Percentiles rank a stretch among this genome's conserved stretches.
These are phyloP conservation scores for Loris lydekkerianus DNA, from an alignment of 2,797 vertebrate genomes.

Conservation along the genomic window DNA sequence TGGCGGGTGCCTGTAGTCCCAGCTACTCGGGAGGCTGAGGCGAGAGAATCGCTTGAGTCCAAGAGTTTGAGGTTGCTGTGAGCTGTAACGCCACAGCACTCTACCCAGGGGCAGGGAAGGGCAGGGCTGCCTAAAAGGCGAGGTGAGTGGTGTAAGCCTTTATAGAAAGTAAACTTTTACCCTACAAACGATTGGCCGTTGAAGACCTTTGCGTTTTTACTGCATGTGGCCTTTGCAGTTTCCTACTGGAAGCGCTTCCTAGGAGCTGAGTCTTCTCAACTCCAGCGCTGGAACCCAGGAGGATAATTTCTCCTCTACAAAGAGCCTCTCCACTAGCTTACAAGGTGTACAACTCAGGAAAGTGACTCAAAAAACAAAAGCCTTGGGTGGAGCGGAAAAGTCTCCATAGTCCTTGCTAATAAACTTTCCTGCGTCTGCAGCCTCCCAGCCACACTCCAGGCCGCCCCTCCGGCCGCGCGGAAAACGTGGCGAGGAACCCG, in stretches of 20 bases:
- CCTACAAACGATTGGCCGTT: neutral
- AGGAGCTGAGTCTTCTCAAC: rapidly evolving
- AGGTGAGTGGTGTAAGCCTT: neutral
- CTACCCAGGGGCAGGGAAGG: neutral
- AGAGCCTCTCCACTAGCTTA: neutral
- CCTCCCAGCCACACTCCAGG: neutral
- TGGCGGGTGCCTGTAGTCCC: too few relatives aligned
- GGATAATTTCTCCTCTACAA: neutral
- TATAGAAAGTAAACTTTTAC: neutral
- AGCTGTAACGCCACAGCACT: too few relatives aligned
- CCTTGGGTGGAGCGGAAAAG: rapidly evolving
- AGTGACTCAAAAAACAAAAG: neutral
- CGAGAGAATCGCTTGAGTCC: too few relatives aligned
- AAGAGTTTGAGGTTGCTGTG: too few relatives aligned
- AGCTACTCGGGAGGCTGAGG: too few relatives aligned
- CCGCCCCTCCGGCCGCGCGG: slow-evolving; percentile 69
- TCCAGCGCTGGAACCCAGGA: too few relatives aligned
- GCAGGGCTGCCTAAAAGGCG: neutral
- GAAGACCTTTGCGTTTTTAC: neutral
- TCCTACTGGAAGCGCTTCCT: neutral
- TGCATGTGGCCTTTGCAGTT: neutral
- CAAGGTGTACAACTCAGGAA: neutral
- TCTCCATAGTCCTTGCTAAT: rapidly evolving
- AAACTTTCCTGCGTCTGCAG: neutral
- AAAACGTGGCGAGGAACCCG: slow-evolving; percentile 81